phyloP scores from a whole-genome alignment of 2,113 vertebrate genomes.

The Podiceps cristatus region DNA sequence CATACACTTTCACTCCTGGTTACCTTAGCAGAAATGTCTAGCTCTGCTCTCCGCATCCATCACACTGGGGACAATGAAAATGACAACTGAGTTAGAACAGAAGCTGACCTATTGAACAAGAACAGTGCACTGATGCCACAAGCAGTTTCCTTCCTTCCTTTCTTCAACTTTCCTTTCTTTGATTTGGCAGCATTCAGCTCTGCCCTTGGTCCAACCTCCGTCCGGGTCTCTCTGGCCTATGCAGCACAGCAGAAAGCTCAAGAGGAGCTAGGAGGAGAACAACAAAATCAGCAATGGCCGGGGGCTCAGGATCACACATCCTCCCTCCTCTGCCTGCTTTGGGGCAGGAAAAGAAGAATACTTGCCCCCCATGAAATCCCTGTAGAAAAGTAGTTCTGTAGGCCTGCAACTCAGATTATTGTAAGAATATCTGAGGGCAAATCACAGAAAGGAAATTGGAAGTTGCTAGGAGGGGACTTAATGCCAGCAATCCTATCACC shows the following conservation, averaged over 20 bases:
- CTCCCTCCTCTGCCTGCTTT: not conserved
- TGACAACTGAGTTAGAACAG: not conserved
- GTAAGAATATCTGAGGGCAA: not conserved
- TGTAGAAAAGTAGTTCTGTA: not conserved
- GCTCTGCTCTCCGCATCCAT: not conserved
- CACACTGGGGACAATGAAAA: not conserved
- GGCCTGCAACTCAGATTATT: not conserved
- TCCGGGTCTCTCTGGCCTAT: not conserved
- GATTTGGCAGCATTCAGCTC: not conserved
- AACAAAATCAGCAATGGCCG: not conserved
- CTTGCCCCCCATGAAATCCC: not conserved
- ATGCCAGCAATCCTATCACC: not conserved
- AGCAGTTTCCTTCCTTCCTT: not conserved
- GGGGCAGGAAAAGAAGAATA: not conserved
- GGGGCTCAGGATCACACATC: not conserved
- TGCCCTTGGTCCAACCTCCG: not conserved
- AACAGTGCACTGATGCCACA: not conserved
- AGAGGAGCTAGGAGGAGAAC: not conserved
- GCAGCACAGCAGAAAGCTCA: not conserved
- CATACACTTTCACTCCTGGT: not conserved
- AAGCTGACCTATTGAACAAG: not conserved
- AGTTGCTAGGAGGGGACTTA: not conserved
- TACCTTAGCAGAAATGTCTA: not conserved
- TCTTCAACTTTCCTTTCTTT: not conserved
- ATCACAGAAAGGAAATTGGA: not conserved